These are phyloP conservation scores for Tetanocera ferruginea DNA, from an alignment of 2,888 invertebrate species.

Conservation along the genomic window DNA sequence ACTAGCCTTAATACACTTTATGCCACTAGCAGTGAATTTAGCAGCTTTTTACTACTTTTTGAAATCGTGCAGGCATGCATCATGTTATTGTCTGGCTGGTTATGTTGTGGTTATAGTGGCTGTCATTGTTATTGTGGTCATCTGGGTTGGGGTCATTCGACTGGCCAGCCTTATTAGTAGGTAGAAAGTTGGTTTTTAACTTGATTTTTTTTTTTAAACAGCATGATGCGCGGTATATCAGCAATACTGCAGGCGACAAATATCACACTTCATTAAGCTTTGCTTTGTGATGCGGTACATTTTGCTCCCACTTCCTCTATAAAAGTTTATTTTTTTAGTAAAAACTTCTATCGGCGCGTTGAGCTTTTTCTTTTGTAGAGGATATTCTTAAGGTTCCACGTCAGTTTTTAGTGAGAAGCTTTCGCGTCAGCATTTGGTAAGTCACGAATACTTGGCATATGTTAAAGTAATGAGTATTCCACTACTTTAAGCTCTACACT, in stretches of 20 bases:
- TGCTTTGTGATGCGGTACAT: not conserved
- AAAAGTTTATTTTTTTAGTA: too few relatives aligned
- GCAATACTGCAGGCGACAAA: conserved; percentile 53
- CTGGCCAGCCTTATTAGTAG: not conserved
- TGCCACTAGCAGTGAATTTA: not conserved
- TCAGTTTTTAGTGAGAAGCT: too few relatives aligned
- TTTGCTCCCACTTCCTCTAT: not conserved
- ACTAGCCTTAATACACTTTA: conserved; percentile 31
- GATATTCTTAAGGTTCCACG: too few relatives aligned
- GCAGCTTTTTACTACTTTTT: conserved; percentile 17
- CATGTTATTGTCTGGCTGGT: not conserved
- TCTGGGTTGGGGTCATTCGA: not conserved
- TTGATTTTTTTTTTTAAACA: not conserved
- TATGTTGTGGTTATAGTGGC: not conserved
- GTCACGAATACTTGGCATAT: too few relatives aligned
- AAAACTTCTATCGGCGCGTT: too few relatives aligned
- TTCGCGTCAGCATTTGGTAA: too few relatives aligned
- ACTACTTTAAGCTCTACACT: too few relatives aligned
- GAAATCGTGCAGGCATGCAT: conserved; percentile 13
- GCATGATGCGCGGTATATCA: not conserved
- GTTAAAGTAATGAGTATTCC: too few relatives aligned
- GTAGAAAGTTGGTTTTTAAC: not conserved
- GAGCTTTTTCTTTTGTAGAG: too few relatives aligned
- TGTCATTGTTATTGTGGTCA: not conserved
- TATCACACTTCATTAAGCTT: conserved; percentile 11